Percentiles rank a stretch among this genome's conserved stretches.
Evolutionary conservation across 2,113 vertebrate genomes (phyloP).

Genomic region (Leptobrachium leishanense): DNA sequence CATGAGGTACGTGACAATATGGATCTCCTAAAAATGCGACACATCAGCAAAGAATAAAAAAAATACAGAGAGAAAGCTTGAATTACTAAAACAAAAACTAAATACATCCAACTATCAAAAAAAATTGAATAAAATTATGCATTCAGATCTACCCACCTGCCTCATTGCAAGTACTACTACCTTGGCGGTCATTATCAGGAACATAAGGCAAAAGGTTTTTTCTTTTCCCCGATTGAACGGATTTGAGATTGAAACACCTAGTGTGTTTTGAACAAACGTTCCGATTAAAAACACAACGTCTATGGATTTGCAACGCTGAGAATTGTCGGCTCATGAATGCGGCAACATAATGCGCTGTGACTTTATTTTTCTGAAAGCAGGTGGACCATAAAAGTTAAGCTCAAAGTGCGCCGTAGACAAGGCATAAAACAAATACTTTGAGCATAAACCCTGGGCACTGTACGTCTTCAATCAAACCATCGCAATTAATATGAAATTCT

Average conservation of each 20-base stretch:
- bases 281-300: conserved; percentile 10
- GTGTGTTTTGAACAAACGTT: conserved; percentile 9
- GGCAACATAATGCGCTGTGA: conserved; percentile 36
- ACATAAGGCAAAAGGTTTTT: background rate
- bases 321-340: conserved; percentile 30
- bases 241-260: background rate
- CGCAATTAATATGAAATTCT: conserved; percentile 81
- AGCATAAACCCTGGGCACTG: conserved; percentile 63
- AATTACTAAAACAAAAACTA: too few relatives aligned
- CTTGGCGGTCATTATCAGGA: background rate
- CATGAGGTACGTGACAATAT: too few relatives aligned
- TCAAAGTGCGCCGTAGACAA: conserved; percentile 50
- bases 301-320: conserved; percentile 27
- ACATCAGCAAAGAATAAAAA: too few relatives aligned
- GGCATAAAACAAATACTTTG: conserved; percentile 65
- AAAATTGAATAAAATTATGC: too few relatives aligned
- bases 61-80: too few relatives aligned
- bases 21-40: too few relatives aligned
- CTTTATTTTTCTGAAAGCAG: conserved; percentile 49
- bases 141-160: too few relatives aligned
- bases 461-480: conserved; percentile 68
- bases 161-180: background rate
- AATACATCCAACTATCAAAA: too few relatives aligned
- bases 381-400: conserved; percentile 54
- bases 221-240: background rate